Conservation (phyloP, 2,797 vertebrate species). For the Chaunax sp. region DNA sequence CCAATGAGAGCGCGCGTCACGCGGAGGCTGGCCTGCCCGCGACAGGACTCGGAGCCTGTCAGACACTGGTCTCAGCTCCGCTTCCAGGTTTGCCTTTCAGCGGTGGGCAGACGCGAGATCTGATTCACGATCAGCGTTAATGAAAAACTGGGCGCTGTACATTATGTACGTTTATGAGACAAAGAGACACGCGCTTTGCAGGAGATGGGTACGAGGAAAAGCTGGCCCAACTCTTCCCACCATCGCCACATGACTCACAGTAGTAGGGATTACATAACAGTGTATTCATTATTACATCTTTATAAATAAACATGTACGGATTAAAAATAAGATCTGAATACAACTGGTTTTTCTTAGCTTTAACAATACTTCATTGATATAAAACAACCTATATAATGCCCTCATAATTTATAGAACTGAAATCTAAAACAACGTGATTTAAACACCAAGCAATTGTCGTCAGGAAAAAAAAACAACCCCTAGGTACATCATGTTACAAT, state of each 20-base stretch:
- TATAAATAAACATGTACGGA: not conserved
- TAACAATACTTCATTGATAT: not conserved
- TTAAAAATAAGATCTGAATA: too few species aligned
- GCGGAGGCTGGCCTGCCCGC: slow-evolving; percentile 1
- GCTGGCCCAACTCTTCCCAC: not conserved
- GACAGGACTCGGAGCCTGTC: not conserved
- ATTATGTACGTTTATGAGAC: slow-evolving; percentile 25
- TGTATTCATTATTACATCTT: not conserved
- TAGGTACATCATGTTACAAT: not conserved
- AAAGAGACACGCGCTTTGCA: not conserved
- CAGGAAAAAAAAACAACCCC: too few species aligned
- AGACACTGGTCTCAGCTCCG: slow-evolving; percentile 34
- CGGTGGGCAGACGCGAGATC: not conserved
- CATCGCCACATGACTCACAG: not conserved
- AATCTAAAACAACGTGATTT: not conserved
- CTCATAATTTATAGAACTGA: not conserved
- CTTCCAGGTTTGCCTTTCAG: not conserved
- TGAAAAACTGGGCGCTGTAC: not conserved
- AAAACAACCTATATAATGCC: not conserved
- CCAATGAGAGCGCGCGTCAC: slow-evolving; percentile 63
- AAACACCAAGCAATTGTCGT: too few species aligned
- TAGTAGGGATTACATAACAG: not conserved
- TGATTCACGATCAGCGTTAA: slow-evolving; percentile 18
- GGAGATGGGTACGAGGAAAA: not conserved
- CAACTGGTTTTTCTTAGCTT: not conserved